phyloP scores from a whole-genome alignment of 2,113 vertebrate genomes.

The Monopterus albus region DNA sequence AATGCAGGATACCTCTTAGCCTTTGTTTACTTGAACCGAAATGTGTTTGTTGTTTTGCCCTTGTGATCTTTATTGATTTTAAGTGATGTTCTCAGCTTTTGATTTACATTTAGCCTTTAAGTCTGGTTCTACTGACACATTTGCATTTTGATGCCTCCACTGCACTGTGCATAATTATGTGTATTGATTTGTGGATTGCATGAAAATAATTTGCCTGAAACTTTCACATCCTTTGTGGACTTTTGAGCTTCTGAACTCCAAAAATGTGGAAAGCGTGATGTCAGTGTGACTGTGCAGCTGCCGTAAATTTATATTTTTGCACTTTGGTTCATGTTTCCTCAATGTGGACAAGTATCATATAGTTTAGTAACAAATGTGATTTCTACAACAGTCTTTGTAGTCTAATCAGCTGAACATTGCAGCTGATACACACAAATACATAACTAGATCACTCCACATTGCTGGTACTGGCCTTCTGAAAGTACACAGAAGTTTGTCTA shows the following conservation, averaged over 20 bases:
- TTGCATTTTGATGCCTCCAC: slow-evolving; percentile 37
- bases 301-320: neutral
- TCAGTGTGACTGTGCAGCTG: slow-evolving; percentile 9
- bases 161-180: slow-evolving; percentile 40
- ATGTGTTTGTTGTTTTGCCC: slow-evolving; percentile 32
- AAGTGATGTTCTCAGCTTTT: slow-evolving; percentile 13
- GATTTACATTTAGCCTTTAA: slow-evolving; percentile 43
- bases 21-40: slow-evolving; percentile 8
- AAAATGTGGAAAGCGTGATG: slow-evolving; percentile 18
- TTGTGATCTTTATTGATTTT: slow-evolving; percentile 54
- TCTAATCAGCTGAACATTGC: slow-evolving; percentile 9
- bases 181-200: slow-evolving; percentile 43
- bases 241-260: slow-evolving; percentile 26
- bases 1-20: neutral
- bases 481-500: too few species aligned
- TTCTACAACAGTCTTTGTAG: too few species aligned
- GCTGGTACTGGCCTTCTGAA: too few species aligned
- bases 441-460: too few species aligned
- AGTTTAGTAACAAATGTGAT: neutral
- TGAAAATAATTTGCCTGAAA: slow-evolving; percentile 1
- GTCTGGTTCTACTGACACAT: slow-evolving; percentile 12
- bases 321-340: neutral
- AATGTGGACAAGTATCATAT: neutral
- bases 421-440: neutral
- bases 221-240: slow-evolving; percentile 27